Evolutionary conservation across 2,113 vertebrate genomes (phyloP).

Genomic region (Oncorhynchus clarkii): DNA sequence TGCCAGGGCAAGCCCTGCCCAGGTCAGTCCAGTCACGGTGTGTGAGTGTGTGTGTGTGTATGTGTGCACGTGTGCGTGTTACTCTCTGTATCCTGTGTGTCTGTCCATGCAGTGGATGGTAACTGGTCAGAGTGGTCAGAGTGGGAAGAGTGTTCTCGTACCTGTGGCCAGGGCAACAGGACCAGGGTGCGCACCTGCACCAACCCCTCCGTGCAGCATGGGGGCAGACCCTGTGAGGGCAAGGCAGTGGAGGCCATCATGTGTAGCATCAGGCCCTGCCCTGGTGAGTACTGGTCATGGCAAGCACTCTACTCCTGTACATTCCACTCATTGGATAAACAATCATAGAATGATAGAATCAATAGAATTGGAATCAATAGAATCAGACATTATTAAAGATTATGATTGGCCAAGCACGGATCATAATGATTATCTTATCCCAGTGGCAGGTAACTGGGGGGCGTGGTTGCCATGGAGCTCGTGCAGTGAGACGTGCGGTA

Average conservation of each 20-base stretch:
- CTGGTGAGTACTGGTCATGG: slow-evolving; percentile 72
- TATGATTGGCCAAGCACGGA: too few species aligned
- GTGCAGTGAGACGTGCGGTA: slow-evolving; percentile 87
- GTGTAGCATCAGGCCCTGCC: slow-evolving; percentile 86
- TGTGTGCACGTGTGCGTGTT: neutral
- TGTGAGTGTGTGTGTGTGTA: slow-evolving; percentile 4
- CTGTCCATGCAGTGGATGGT: slow-evolving; percentile 81
- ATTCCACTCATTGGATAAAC: neutral
- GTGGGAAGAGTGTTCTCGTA: slow-evolving; percentile 93
- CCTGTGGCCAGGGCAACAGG: slow-evolving; percentile 89
- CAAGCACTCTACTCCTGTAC: neutral
- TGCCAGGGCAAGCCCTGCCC: slow-evolving; percentile 87
- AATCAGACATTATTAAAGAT: too few species aligned
- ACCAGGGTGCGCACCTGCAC: slow-evolving; percentile 86
- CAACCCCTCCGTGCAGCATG: slow-evolving; percentile 79
- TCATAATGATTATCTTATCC: slow-evolving; percentile 19
- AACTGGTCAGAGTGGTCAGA: slow-evolving; percentile 89
- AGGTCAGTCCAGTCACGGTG: slow-evolving; percentile 66
- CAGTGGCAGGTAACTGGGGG: slow-evolving; percentile 89
- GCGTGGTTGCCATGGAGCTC: slow-evolving; percentile 86
- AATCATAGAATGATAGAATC: neutral
- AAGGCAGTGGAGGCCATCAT: slow-evolving; percentile 78
- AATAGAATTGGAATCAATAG: too few species aligned
- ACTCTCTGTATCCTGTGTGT: neutral
- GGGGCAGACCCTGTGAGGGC: slow-evolving; percentile 84